These are phyloP conservation scores for Heliconius sara DNA, from an alignment of 2,888 invertebrate genomes.

Conservation along the genomic window DNA sequence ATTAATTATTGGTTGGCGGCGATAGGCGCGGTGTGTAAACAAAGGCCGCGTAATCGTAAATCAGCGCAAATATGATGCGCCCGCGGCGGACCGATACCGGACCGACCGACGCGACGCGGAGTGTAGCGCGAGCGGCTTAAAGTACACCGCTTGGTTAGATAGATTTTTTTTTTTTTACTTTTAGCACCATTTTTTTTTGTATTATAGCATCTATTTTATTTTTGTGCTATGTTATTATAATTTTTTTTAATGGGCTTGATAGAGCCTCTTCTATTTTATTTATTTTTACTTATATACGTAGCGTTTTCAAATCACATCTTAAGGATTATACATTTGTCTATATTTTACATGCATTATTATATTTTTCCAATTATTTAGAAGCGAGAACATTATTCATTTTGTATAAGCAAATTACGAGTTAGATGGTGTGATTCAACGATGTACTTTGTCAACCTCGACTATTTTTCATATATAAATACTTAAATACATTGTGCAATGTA, in stretches of 20 bases:
- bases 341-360: no score
- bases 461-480: neutral
- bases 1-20: conserved; percentile 46
- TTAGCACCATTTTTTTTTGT: neutral
- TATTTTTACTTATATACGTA: no score
- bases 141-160: conserved; percentile 4
- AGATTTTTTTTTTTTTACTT: neutral
- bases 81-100: conserved; percentile 42
- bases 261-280: no score
- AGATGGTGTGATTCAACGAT: no score
- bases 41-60: conserved; percentile 59
- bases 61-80: conserved; percentile 50
- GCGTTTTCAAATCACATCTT: no score
- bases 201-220: neutral
- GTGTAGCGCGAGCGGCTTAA: conserved; percentile 21
- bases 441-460: neutral
- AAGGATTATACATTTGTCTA: no score
- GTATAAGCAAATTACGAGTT: no score
- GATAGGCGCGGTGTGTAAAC: conserved; percentile 57
- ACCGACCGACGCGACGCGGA: neutral
- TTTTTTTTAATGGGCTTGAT: no score
- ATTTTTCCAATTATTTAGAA: no score
- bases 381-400: no score
- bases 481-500: neutral
- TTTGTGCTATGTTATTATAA: neutral